phyloP scores from a whole-genome alignment of 2,113 vertebrate species.

The Equus przewalskii region DNA sequence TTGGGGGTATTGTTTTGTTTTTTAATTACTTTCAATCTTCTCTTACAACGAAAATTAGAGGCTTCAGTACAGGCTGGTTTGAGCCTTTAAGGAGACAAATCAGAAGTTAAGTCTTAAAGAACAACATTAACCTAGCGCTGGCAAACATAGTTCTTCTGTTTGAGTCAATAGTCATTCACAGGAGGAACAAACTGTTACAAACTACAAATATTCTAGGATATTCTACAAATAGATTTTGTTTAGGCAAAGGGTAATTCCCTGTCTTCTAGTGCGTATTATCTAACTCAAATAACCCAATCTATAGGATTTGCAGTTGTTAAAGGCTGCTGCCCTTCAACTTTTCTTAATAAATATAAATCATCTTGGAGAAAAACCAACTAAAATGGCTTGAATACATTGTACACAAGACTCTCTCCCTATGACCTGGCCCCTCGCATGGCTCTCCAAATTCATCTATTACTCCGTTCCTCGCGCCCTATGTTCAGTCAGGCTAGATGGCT shows the following conservation, averaged over 20 bases:
- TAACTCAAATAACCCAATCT: not conserved
- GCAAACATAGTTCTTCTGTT: not conserved
- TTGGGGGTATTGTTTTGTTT: not conserved
- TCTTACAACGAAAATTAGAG: not conserved
- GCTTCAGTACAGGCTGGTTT: not conserved
- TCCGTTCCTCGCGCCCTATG: not conserved
- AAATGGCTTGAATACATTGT: not conserved
- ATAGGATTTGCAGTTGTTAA: not conserved
- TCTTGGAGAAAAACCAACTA: slow-evolving; percentile 28
- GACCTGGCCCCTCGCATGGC: not conserved
- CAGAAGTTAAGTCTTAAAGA: not conserved
- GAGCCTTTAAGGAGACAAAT: slow-evolving; percentile 14
- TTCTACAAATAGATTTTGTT: not conserved
- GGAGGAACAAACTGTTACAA: not conserved
- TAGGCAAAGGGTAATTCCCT: not conserved
- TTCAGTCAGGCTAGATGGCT: not conserved
- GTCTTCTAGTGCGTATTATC: not conserved
- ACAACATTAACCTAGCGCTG: not conserved
- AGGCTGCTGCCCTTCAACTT: not conserved
- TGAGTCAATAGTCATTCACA: not conserved
- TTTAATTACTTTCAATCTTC: slow-evolving; percentile 13
- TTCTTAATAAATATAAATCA: slow-evolving; percentile 7
- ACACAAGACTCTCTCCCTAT: not conserved
- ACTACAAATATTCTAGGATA: not conserved
- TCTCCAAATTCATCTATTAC: not conserved